Conservation (phyloP, 2,888 invertebrate species). For the Erebia aethiops region DNA sequence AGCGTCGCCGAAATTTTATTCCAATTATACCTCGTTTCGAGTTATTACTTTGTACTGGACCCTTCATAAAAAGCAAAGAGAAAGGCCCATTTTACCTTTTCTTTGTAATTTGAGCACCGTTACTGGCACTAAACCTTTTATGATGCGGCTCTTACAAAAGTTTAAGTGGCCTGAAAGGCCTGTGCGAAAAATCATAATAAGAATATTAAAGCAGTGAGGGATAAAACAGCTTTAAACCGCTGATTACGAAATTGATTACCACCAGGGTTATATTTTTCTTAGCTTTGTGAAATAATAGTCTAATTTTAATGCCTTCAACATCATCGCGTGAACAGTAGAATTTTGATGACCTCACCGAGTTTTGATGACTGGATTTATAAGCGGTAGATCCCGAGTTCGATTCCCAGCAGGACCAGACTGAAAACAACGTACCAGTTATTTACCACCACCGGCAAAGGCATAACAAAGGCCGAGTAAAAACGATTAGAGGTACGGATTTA, state of each 20-base stretch:
- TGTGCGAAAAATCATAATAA: conserved; percentile 49
- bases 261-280: background rate
- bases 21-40: conserved; percentile 71
- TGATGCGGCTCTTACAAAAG: conserved; percentile 75
- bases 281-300: background rate
- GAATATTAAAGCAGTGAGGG: conserved; percentile 32
- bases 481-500: no score
- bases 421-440: no score
- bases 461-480: no score
- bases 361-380: no score
- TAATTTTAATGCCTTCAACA: no score
- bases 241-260: conserved; percentile 32
- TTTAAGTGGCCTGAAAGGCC: conserved; percentile 52
- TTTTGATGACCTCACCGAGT: no score
- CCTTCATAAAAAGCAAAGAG: conserved; percentile 75
- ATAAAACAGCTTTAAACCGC: conserved; percentile 37
- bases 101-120: conserved; percentile 76
- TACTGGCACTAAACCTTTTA: conserved; percentile 77
- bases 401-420: no score
- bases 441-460: no score
- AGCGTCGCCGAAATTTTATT: conserved; percentile 76
- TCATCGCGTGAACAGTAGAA: no score
- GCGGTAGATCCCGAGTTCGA: no score
- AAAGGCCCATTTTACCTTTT: conserved; percentile 69
- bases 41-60: conserved; percentile 71